These are phyloP conservation scores for Neosalanx taihuensis DNA, from an alignment of 2,797 vertebrate species.

Conservation along the genomic window DNA sequence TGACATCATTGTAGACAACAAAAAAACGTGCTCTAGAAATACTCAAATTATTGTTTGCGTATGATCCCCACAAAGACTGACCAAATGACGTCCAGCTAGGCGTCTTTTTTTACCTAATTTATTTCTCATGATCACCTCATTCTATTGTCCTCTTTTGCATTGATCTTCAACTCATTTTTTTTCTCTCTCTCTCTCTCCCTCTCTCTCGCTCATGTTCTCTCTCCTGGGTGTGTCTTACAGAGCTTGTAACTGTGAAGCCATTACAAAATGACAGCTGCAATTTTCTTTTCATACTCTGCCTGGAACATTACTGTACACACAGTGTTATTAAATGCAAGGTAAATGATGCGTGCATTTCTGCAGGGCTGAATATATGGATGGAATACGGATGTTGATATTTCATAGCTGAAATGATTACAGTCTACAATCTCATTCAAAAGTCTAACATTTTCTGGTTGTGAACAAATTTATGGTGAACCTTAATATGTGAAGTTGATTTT, in stretches of 20 bases:
- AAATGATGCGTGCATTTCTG: constrained; percentile 45
- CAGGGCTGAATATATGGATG: constrained; percentile 27
- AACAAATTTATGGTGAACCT: neutral
- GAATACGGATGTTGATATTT: constrained; percentile 39
- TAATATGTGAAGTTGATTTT: constrained; percentile 8
- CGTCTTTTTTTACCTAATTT: neutral
- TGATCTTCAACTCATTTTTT: too few species aligned
- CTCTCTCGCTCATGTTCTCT: constrained; percentile 8
- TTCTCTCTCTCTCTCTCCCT: constrained; percentile 2
- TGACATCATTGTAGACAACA: neutral
- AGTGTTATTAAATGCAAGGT: constrained; percentile 48
- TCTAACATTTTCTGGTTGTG: constrained; percentile 8
- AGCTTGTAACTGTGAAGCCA: constrained; percentile 27
- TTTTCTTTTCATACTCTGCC: constrained; percentile 45
- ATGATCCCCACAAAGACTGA: neutral
- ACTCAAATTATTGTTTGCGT: neutral
- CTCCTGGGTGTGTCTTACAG: constrained; percentile 19
- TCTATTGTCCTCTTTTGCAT: neutral
- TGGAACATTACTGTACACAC: constrained; percentile 47
- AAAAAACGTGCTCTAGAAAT: neutral
- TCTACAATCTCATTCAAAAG: constrained; percentile 27
- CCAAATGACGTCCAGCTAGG: neutral
- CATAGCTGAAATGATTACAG: constrained; percentile 37
- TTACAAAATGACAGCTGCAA: constrained; percentile 49
- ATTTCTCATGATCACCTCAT: neutral